Base-by-base conservation (phyloP, 2,797 vertebrate genomes). In the Sphaeramia orbicularis region DNA sequence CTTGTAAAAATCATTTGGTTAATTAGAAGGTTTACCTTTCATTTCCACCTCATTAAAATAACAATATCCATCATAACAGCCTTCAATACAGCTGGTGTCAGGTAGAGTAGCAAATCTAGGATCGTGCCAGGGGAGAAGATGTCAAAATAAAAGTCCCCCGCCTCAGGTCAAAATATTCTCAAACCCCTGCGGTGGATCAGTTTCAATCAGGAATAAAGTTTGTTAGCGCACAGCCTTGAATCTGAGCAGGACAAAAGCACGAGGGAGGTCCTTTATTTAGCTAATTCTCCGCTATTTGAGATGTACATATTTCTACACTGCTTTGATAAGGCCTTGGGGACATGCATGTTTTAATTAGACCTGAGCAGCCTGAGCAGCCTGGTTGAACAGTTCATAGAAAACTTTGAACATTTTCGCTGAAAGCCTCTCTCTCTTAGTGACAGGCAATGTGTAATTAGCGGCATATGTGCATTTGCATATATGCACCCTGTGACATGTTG, bases 391-490 rank as follows among this genome's bases (percentile, higher is more conserved):
- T 89, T 90, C 86, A 88, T 66, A 87, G 81, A 61, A 85, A 91
- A 90, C 90, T 91, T 91, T 90, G 86, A 91, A 90, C 78, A 90
- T 91, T 86, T 83, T 74, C 56, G 67, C 80, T 74, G 77, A 84
- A 74, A 85, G 76, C 80, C 70, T 78, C 79, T 86, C 81, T 86
- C 81, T 91, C 74, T 86, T 89, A 86, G 86, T 89, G 90, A 92
- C 85, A 92, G 88, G 83, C 84, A 80, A 79, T 86, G 78, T 89
- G 87, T 92, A 94, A 93, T 93, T 91, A 92, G 86, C 78, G 83
- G 82, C 89, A 91, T 90, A 89, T 91, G 89, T 81, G 65, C 80
- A 93, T 93, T 93, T 92, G 91, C 92, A 92, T 93, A 89, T 86
- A 74, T 80, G 78, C 89, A 83, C 85, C 72, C 89, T 59, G 86